Conservation (phyloP, 2,797 vertebrate species). For the Cyclura pinguis region DNA sequence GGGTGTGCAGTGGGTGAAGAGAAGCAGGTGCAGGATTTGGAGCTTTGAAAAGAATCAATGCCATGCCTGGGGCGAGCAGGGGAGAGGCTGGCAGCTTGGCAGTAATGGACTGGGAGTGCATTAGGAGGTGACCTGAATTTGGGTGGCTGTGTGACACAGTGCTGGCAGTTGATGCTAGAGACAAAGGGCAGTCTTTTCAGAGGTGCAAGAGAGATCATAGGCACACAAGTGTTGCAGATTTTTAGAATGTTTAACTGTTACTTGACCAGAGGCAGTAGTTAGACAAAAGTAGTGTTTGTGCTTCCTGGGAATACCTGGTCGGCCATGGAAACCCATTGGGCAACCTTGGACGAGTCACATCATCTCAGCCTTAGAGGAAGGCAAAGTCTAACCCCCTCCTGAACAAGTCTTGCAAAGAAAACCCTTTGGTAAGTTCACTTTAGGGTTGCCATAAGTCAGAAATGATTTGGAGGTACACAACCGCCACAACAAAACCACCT, state of each 20-base stretch:
- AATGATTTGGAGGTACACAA: too few relatives aligned
- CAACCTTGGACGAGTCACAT: too few relatives aligned
- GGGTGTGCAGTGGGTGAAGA: background rate
- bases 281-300: background rate
- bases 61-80: background rate
- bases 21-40: background rate
- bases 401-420: too few relatives aligned
- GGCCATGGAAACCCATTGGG: too few relatives aligned
- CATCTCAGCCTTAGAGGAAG: too few relatives aligned
- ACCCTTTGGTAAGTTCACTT: too few relatives aligned
- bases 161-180: background rate
- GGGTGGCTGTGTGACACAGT: background rate
- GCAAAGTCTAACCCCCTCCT: too few relatives aligned
- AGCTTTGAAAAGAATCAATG: background rate
- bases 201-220: background rate
- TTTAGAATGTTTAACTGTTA: background rate
- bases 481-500: too few relatives aligned
- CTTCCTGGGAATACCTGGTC: too few relatives aligned
- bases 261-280: background rate
- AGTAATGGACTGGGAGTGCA: background rate
- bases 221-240: background rate
- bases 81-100: background rate
- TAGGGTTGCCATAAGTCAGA: too few relatives aligned
- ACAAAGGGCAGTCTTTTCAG: background rate
- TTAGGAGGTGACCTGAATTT: slow-evolving; percentile 20